Conservation (phyloP, 2,113 vertebrate genomes). For the Clupea harengus region DNA sequence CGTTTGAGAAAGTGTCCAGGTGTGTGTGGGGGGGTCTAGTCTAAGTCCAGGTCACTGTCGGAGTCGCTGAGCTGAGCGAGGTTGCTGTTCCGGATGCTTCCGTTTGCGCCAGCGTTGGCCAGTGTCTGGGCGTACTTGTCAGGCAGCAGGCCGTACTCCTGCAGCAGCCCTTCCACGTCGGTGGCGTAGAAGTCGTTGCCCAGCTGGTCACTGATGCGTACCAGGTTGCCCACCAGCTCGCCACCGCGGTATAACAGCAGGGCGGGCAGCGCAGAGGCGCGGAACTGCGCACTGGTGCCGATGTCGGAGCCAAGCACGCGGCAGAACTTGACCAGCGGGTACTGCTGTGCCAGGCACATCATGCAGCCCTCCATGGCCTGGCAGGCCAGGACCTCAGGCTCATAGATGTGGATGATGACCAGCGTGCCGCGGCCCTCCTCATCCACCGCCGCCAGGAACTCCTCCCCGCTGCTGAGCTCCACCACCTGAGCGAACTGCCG, state of each 20-base stretch:
- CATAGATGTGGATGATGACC: conserved; percentile 94
- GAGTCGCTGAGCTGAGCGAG: conserved; percentile 77
- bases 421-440: conserved; percentile 84
- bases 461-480: conserved; percentile 84
- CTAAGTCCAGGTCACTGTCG: conserved; percentile 96
- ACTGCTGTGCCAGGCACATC: conserved; percentile 89
- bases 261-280: conserved; percentile 85
- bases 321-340: conserved; percentile 91
- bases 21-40: conserved; percentile 57
- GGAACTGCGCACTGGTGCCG: conserved; percentile 87
- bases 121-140: conserved; percentile 71
- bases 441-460: conserved; percentile 89
- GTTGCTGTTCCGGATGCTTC: conserved; percentile 72
- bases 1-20: neutral
- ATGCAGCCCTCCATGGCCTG: conserved; percentile 92
- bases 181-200: conserved; percentile 97
- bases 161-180: conserved; percentile 91
- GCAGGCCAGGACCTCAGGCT: conserved; percentile 81
- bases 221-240: conserved; percentile 94
- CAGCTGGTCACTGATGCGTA: conserved; percentile 93
- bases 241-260: conserved; percentile 91
- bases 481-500: conserved; percentile 85
- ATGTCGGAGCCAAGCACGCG: conserved; percentile 85
- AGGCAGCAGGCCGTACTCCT: conserved; percentile 91
- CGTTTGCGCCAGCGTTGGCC: conserved; percentile 63